phyloP scores from a whole-genome alignment of 2,888 invertebrate species.

The Sympetrum striolatum region DNA sequence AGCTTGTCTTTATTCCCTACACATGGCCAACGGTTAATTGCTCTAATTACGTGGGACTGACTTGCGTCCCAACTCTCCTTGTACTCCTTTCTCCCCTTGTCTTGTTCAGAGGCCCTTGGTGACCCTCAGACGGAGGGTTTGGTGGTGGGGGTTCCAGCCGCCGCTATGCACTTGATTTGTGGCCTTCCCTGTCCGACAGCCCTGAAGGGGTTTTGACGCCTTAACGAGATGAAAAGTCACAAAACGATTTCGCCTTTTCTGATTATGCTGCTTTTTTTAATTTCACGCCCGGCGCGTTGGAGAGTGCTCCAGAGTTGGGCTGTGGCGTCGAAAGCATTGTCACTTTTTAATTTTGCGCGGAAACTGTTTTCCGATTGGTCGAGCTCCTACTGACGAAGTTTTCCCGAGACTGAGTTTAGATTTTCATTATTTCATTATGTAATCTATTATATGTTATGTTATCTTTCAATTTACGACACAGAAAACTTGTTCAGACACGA shows the following conservation, averaged over 20 bases:
- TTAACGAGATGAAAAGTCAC: constrained; percentile 2
- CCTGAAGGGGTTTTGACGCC: background rate
- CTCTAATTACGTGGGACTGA: constrained; percentile 14
- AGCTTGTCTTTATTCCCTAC: constrained; percentile 20
- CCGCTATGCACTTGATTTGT: background rate
- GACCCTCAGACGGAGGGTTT: background rate
- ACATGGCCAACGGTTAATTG: constrained; percentile 34
- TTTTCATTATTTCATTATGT: no score
- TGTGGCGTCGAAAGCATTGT: no score
- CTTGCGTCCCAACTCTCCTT: background rate
- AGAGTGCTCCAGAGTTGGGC: background rate
- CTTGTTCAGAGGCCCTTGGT: background rate
- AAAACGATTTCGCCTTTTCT: background rate
- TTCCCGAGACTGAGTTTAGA: no score
- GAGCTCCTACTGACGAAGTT: no score
- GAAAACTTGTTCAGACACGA: no score
- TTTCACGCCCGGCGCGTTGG: background rate
- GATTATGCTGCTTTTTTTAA: background rate
- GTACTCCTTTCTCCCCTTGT: background rate
- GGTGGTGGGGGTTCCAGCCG: background rate
- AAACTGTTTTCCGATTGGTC: no score
- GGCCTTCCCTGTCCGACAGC: background rate
- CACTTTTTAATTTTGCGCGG: no score
- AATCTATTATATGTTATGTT: no score
- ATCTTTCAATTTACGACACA: no score